A percentile compares a stretch with the other conserved stretches of the same genome.
These are phyloP conservation scores for Vipera latastei DNA, from an alignment of 2,797 vertebrate genomes.

Conservation along the genomic window DNA sequence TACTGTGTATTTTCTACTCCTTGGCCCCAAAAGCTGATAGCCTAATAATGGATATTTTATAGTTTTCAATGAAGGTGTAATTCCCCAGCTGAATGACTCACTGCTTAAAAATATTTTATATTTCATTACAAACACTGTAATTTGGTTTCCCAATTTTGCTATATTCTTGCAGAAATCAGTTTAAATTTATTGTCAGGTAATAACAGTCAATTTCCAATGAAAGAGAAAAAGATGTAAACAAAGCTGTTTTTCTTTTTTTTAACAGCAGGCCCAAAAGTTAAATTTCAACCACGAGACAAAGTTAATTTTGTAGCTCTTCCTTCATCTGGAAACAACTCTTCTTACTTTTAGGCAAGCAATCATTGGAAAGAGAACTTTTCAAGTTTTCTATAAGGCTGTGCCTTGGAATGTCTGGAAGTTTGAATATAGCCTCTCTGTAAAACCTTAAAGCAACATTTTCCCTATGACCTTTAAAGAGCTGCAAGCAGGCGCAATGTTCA, in stretches of 20 bases:
- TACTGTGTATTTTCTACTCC: not conserved
- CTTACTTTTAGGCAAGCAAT: not conserved
- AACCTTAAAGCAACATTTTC: not conserved
- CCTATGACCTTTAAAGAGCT: not conserved
- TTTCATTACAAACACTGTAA: not conserved
- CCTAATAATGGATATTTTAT: rapidly evolving
- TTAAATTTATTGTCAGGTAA: not conserved
- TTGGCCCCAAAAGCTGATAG: not conserved
- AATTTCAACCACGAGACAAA: not conserved
- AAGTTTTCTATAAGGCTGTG: not conserved
- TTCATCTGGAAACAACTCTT: not conserved
- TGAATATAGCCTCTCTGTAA: not conserved
- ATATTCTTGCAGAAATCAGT: not conserved
- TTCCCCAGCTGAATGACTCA: not conserved
- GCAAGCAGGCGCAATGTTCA: not conserved
- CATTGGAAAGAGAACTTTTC: not conserved
- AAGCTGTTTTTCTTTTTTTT: not conserved
- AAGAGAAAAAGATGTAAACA: not conserved
- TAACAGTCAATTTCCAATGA: not conserved
- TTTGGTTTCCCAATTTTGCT: rapidly evolving
- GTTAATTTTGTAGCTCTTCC: not conserved
- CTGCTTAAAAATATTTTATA: not conserved
- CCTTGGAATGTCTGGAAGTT: not conserved
- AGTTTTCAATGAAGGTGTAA: not conserved
- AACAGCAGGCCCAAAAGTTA: not conserved